phyloP scores from a whole-genome alignment of 2,797 vertebrate genomes.

The Danio jaintianensis region DNA sequence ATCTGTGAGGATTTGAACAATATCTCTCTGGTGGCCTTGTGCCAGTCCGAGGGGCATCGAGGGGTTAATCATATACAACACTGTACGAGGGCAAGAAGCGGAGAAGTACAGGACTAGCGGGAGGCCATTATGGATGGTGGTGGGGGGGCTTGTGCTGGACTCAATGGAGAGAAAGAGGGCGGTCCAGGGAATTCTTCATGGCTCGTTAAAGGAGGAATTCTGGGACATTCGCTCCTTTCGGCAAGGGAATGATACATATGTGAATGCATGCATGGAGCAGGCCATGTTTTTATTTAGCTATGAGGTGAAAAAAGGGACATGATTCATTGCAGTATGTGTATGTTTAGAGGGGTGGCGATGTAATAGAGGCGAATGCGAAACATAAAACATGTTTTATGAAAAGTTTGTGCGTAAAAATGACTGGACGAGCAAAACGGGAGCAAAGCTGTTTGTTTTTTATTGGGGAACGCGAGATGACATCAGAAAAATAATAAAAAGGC shows the following conservation, averaged over 20 bases:
- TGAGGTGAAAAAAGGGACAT: not conserved
- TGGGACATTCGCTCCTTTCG: conserved; percentile 1
- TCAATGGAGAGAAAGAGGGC: conserved; percentile 34
- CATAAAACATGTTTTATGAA: conserved; percentile 13
- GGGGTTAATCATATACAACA: conserved; percentile 51
- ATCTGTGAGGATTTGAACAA: conserved; percentile 38
- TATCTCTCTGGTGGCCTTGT: conserved; percentile 30
- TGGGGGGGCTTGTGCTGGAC: conserved; percentile 25
- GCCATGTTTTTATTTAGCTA: not conserved
- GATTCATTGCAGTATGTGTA: not conserved
- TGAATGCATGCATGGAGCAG: not conserved
- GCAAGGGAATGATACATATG: not conserved
- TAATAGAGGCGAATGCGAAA: not conserved
- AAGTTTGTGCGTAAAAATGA: not conserved
- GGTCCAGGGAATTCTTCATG: conserved; percentile 47
- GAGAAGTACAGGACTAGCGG: conserved; percentile 43
- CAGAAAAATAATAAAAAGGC: conserved; percentile 33
- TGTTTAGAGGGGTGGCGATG: conserved; percentile 5
- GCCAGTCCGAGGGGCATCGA: conserved; percentile 33
- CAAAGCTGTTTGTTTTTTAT: conserved; percentile 28
- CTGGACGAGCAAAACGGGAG: not conserved
- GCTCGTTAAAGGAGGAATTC: conserved; percentile 47
- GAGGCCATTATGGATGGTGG: conserved; percentile 46
- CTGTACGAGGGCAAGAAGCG: conserved; percentile 35
- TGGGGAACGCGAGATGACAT: conserved; percentile 29